These are phyloP conservation scores for Dryococelus australis DNA, from an alignment of 2,888 invertebrate species.

Conservation along the genomic window DNA sequence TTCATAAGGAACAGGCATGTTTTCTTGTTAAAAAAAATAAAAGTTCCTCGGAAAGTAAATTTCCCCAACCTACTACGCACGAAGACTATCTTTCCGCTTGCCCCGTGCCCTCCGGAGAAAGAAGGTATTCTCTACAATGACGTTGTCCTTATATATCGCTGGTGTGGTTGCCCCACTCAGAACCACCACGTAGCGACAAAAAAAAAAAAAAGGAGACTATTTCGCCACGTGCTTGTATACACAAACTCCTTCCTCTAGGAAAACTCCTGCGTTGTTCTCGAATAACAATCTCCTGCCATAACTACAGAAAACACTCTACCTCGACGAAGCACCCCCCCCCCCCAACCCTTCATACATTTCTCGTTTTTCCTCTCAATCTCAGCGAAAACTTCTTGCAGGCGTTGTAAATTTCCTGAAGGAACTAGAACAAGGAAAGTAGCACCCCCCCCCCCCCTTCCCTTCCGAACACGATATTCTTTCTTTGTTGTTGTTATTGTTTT, in stretches of 20 bases:
- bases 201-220: neutral
- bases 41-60: neutral
- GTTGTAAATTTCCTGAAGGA: slow-evolving; percentile 10
- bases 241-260: neutral
- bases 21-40: neutral
- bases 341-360: neutral
- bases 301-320: neutral
- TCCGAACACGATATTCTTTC: neutral
- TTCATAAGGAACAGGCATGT: neutral
- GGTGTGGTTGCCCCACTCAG: neutral
- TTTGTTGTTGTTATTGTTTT: neutral
- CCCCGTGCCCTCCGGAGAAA: neutral
- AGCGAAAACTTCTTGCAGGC: neutral
- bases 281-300: neutral
- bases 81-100: neutral
- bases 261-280: neutral
- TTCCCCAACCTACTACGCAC: neutral
- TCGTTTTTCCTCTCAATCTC: neutral
- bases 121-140: neutral
- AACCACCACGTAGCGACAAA: neutral
- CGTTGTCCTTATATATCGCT: neutral
- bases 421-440: neutral
- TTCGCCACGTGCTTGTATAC: neutral
- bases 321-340: neutral
- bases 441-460: too few relatives aligned